Evolutionary conservation across 2,797 vertebrate species (phyloP).

Genomic region (Zonotrichia albicollis): DNA sequence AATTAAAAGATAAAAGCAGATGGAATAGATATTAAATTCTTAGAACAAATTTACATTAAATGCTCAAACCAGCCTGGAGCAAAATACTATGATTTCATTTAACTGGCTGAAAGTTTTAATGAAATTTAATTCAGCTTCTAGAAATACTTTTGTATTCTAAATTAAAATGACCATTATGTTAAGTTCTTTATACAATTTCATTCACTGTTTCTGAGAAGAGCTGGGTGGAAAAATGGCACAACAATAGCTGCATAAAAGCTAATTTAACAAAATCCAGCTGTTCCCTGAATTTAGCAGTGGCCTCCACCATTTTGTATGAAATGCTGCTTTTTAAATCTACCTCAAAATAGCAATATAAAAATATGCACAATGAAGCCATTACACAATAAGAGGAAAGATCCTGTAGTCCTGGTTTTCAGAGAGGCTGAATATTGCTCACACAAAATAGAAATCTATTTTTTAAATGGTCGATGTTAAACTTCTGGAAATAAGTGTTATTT

Average conservation of each 20-base stretch:
- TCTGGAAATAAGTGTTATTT: neutral
- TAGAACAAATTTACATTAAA: neutral
- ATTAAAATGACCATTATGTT: neutral
- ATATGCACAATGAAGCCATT: neutral
- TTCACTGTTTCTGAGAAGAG: slow-evolving; percentile 23
- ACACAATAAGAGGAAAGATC: neutral
- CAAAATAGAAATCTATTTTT: neutral
- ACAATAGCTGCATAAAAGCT: slow-evolving; percentile 32
- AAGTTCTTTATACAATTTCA: neutral
- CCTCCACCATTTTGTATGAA: slow-evolving; percentile 4
- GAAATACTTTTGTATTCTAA: neutral
- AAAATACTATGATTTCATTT: neutral
- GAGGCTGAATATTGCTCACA: neutral
- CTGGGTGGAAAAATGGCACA: slow-evolving; percentile 9
- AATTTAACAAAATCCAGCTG: slow-evolving; percentile 52
- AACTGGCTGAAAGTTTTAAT: neutral
- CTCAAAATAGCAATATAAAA: slow-evolving; percentile 26
- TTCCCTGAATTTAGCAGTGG: neutral
- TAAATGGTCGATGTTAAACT: neutral
- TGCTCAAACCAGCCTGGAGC: neutral
- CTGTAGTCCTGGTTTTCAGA: neutral
- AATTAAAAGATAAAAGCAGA: neutral
- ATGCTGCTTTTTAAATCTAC: neutral
- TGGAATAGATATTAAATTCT: neutral
- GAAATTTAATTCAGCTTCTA: neutral